Evolutionary conservation across 2,888 invertebrate genomes (phyloP).

Genomic region (Thecophora atra): DNA sequence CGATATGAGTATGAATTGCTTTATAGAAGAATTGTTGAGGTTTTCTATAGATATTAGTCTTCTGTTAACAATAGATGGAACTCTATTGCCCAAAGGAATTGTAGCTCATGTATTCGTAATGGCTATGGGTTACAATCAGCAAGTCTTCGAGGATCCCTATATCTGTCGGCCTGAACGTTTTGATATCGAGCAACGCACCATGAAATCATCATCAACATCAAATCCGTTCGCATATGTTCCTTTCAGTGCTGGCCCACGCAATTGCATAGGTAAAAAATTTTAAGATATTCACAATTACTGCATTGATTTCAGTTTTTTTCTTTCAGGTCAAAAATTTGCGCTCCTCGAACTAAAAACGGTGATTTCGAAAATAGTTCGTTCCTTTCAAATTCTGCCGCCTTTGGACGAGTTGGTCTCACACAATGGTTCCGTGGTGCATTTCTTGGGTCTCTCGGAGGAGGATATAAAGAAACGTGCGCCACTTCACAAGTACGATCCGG

Average conservation of each 20-base stretch:
- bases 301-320: too few species aligned
- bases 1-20: constrained; percentile 52
- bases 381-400: constrained; percentile 65
- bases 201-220: too few species aligned
- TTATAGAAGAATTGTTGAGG: too few species aligned
- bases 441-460: constrained; percentile 47
- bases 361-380: constrained; percentile 68
- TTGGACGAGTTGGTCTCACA: constrained; percentile 53
- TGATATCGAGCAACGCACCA: constrained; percentile 57
- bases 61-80: constrained; percentile 62
- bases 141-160: constrained; percentile 57
- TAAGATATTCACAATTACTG: too few species aligned
- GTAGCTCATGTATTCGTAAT: constrained; percentile 53
- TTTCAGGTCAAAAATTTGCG: constrained; percentile 67
- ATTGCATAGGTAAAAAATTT: constrained; percentile 67
- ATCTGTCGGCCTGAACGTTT: constrained; percentile 69
- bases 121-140: constrained; percentile 57
- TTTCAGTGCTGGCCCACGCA: constrained; percentile 74
- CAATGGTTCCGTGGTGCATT: constrained; percentile 52
- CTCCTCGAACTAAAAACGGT: constrained; percentile 70
- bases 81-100: constrained; percentile 52
- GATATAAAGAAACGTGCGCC: constrained; percentile 39
- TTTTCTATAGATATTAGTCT: background rate
- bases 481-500: constrained; percentile 61
- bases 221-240: constrained; percentile 70